Conservation (phyloP, 2,888 invertebrate species). For the Cabera pusaria region DNA sequence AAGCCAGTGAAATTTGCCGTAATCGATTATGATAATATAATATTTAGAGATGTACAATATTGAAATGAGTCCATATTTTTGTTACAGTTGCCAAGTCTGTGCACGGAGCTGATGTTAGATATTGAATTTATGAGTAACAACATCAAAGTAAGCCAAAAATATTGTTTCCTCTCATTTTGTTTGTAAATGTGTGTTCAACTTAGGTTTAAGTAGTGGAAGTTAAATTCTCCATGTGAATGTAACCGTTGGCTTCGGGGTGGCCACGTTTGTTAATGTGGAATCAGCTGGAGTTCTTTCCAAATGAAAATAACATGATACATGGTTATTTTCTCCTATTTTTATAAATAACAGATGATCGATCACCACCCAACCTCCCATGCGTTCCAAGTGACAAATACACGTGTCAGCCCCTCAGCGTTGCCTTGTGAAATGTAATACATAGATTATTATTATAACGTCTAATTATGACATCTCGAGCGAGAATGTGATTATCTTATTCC, state of each 20-base stretch:
- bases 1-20: slow-evolving; percentile 40
- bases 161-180: slow-evolving; percentile 54
- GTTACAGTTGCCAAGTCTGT: slow-evolving; percentile 41
- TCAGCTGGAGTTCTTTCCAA: too few species aligned
- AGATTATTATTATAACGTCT: slow-evolving; percentile 41
- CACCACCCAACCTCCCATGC: too few species aligned
- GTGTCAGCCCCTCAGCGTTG: slow-evolving; percentile 41
- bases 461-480: slow-evolving; percentile 54
- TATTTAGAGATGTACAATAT: slow-evolving; percentile 30
- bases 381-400: too few species aligned
- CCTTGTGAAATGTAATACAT: slow-evolving; percentile 52
- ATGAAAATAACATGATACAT: too few species aligned
- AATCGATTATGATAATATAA: slow-evolving; percentile 24
- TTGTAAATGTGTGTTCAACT: slow-evolving; percentile 77
- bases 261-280: background rate
- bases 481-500: slow-evolving; percentile 71
- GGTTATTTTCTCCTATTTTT: too few species aligned
- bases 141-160: slow-evolving; percentile 74
- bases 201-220: slow-evolving; percentile 70
- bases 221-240: slow-evolving; percentile 50
- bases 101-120: slow-evolving; percentile 38
- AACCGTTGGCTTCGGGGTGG: slow-evolving; percentile 35
- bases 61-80: slow-evolving; percentile 42
- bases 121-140: slow-evolving; percentile 41
- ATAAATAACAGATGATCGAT: too few species aligned